Evolutionary conservation across 1,140 invertebrate genomes (phyloP), one percentile per base, ranked within the genome.

Genomic region (Brachionus manjavacas): DNA sequence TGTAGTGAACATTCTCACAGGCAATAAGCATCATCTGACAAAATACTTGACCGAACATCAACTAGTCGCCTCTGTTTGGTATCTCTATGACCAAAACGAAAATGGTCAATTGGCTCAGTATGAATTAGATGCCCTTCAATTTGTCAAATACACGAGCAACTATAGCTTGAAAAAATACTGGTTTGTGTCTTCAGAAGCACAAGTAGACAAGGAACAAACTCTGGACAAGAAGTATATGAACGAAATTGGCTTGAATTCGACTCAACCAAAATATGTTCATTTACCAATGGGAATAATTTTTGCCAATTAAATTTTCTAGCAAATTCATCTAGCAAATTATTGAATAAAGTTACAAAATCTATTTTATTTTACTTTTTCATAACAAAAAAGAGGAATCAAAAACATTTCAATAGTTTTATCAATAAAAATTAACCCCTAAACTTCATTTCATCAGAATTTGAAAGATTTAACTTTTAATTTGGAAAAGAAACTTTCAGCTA

Each of bases 201-300:
- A 85, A 11, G 0, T 35, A 55, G 85, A 89, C 85, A 86, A 88
- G 87, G 78, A 87, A 46, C 31, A 35, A 2, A 87, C 87, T 72
- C n/a, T 76, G 2, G 85, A 87, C 16, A 87, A 90, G 84, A 89
- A 89, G 6, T 87, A 88, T 70, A 88, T 89, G 3, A 89, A 90
- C 84, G 90, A 91, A 85, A 90, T 90, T 70, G 86, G 90, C 8
- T 88, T 89, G 78, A 89, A 91, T 31, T 87, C 89, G 1, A 87
- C 88, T 9, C 88, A 90, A 76, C 86, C 86, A 43, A 91, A 91
- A 85, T 90, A 90, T 78, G 88, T 91, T 66, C 91, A 90, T 90
- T 86, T 91, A 4, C 90, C 90, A 52, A 90, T 90, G 89, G 91
- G 90, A 70, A 90, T 90, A 60, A 90, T 90, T 31, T 91, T 90